phyloP scores from a whole-genome alignment of 2,113 vertebrate genomes.

The Diphyllodes magnificus region DNA sequence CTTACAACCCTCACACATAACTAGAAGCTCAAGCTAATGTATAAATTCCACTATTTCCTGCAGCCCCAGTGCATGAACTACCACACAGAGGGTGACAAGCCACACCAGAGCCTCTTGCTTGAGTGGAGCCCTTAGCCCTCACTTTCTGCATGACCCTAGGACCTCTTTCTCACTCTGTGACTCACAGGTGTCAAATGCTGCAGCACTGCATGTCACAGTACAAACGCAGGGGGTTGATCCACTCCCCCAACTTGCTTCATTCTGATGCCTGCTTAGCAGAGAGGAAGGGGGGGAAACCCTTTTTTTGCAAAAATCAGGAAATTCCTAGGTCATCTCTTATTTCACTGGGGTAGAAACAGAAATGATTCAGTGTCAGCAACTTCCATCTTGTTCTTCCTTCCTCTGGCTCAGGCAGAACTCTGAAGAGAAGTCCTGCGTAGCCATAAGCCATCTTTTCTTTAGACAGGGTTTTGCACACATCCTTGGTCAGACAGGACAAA shows the following conservation, averaged over 20 bases:
- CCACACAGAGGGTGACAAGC: background rate
- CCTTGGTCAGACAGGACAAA: background rate
- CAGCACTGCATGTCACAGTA: background rate
- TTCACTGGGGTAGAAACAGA: background rate
- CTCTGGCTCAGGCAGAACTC: background rate
- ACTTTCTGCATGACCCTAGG: background rate
- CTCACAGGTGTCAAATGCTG: background rate
- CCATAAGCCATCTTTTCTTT: background rate
- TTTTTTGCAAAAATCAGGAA: background rate
- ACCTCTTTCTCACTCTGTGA: background rate
- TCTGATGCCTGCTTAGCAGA: background rate
- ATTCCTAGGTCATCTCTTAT: background rate
- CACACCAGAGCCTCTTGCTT: background rate
- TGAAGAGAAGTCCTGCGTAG: background rate
- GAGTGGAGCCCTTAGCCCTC: background rate
- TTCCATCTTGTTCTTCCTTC: background rate
- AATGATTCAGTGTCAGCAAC: background rate
- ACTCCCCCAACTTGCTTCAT: background rate
- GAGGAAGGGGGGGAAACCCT: background rate
- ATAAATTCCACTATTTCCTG: background rate
- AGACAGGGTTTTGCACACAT: background rate
- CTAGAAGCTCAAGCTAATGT: background rate
- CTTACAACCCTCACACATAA: background rate
- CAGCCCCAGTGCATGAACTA: background rate
- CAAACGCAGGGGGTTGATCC: background rate